Evolutionary conservation across 2,888 invertebrate genomes (phyloP).

Genomic region (Aphodius sticticus): DNA sequence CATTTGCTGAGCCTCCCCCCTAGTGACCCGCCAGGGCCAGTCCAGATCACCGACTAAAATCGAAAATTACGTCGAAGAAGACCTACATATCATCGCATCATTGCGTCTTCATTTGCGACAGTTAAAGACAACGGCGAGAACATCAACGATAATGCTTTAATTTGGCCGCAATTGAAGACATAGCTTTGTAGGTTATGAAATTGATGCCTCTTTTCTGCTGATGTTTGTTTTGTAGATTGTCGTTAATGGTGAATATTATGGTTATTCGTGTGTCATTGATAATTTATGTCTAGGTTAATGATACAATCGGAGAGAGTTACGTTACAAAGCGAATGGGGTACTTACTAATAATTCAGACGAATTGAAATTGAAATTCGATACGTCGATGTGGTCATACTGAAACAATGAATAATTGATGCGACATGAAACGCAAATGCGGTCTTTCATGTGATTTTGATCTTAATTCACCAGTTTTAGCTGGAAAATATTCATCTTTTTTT

Average conservation of each 20-base stretch:
- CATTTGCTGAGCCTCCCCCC: constrained; percentile 89
- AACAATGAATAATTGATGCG: no score
- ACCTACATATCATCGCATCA: constrained; percentile 35
- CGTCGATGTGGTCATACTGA: no score
- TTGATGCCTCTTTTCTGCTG: background rate
- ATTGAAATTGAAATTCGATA: no score
- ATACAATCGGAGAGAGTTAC: no score
- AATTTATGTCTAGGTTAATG: background rate
- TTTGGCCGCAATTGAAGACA: background rate
- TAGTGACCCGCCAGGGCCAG: constrained; percentile 76
- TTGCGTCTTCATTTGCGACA: constrained; percentile 4
- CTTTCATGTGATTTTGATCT: no score
- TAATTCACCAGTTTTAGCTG: no score
- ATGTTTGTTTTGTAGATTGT: background rate
- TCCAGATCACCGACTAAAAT: constrained; percentile 68
- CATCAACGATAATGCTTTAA: background rate
- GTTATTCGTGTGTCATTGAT: background rate
- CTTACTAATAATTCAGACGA: no score
- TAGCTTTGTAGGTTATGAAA: background rate
- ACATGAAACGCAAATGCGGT: no score
- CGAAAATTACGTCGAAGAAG: constrained; percentile 9
- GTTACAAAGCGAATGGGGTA: no score
- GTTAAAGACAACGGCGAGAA: background rate
- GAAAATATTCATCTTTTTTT: no score
- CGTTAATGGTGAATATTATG: background rate